Conservation (phyloP, 1,140 invertebrate genomes). For the Centruroides vittatus region DNA sequence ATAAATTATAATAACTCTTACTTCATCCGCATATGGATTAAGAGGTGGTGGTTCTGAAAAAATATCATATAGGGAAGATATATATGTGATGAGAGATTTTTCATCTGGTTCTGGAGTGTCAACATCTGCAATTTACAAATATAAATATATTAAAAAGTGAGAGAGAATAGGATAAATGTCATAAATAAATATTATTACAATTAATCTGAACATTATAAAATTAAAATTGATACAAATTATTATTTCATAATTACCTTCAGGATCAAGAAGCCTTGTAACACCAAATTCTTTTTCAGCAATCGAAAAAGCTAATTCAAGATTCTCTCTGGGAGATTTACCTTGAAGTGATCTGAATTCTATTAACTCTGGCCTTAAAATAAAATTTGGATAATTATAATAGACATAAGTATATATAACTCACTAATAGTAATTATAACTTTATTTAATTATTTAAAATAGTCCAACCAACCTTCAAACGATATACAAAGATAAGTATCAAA, state of each 20-base stretch:
- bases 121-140: slow-evolving; percentile 48
- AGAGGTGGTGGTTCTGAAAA: slow-evolving; percentile 75
- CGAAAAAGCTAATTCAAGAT: slow-evolving; percentile 89
- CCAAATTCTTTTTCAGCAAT: slow-evolving; percentile 93
- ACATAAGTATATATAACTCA: no score
- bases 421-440: no score
- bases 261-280: slow-evolving; percentile 91
- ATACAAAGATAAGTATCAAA: no score
- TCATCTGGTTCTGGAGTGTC: slow-evolving; percentile 97
- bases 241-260: slow-evolving; percentile 43
- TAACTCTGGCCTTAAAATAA: slow-evolving; percentile 65
- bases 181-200: no score
- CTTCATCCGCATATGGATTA: slow-evolving; percentile 80
- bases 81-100: slow-evolving; percentile 98
- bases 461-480: no score
- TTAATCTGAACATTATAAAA: no score
- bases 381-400: neutral
- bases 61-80: slow-evolving; percentile 95
- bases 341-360: slow-evolving; percentile 73
- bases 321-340: slow-evolving; percentile 61
- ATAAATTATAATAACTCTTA: slow-evolving; percentile 73
- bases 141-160: neutral
- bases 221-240: no score
- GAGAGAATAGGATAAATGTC: no score
- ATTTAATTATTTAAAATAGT: no score